Evolutionary conservation across 2,797 vertebrate genomes (phyloP).

Genomic region (Enoplosus armatus): DNA sequence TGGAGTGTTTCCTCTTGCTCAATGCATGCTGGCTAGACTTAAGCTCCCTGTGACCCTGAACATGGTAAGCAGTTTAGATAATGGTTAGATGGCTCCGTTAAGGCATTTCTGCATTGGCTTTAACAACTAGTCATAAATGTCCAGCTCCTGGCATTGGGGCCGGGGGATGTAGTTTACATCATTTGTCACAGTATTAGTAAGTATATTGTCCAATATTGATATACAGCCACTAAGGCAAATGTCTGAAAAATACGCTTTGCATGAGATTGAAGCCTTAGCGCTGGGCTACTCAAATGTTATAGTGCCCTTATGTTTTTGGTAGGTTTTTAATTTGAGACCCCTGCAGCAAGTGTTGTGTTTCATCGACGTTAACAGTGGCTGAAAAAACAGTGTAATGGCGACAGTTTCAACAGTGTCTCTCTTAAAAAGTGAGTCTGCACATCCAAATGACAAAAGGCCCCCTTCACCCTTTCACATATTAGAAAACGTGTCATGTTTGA

Average conservation of each 20-base stretch:
- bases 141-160: too few relatives aligned
- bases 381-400: too few relatives aligned
- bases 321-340: neutral
- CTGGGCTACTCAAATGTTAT: too few relatives aligned
- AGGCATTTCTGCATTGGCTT: neutral
- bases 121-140: neutral
- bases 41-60: neutral
- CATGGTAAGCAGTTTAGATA: neutral
- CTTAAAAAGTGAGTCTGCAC: neutral
- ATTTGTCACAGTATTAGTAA: neutral
- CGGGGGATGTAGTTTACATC: neutral
- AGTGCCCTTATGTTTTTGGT: neutral
- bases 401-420: neutral
- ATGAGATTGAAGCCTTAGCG: neutral
- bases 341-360: neutral
- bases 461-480: conserved; percentile 4
- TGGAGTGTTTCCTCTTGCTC: neutral
- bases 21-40: neutral
- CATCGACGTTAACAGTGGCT: neutral
- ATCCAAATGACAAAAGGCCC: conserved; percentile 20
- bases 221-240: neutral
- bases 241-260: neutral
- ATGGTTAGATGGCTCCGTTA: neutral
- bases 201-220: neutral
- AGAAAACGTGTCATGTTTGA: conserved; percentile 31